Percentiles rank a stretch among this genome's conserved stretches.
phyloP scores from a whole-genome alignment of 2,113 vertebrate species.

The Prietella phreatophila region DNA sequence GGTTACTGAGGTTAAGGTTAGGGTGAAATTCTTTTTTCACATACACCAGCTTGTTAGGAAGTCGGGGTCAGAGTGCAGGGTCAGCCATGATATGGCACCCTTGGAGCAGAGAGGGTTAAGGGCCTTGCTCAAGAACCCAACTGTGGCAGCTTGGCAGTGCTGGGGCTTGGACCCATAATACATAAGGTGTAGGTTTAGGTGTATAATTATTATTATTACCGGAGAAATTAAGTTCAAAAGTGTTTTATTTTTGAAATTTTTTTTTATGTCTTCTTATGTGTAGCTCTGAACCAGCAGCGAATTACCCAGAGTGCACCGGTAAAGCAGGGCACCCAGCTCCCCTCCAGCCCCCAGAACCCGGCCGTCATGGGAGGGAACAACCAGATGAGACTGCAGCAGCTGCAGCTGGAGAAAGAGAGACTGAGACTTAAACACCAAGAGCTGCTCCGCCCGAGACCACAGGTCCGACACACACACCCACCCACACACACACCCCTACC shows the following conservation, averaged over 20 bases:
- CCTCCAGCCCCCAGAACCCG: slow-evolving; percentile 80
- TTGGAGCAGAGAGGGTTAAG: too few relatives aligned
- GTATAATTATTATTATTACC: not conserved
- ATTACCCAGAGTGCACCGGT: slow-evolving; percentile 91
- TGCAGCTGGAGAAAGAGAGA: slow-evolving; percentile 94
- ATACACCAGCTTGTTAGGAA: too few relatives aligned
- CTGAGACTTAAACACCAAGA: slow-evolving; percentile 95
- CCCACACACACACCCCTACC: not conserved
- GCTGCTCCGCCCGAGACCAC: slow-evolving; percentile 94
- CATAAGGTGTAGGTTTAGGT: not conserved
- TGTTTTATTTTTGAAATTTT: not conserved
- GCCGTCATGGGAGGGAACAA: slow-evolving; percentile 80
- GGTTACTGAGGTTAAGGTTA: not conserved
- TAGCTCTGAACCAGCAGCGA: slow-evolving; percentile 89
- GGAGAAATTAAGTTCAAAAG: not conserved
- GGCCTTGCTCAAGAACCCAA: too few relatives aligned
- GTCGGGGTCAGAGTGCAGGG: too few relatives aligned
- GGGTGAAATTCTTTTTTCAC: too few relatives aligned
- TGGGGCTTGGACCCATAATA: too few relatives aligned
- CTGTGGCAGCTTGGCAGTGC: too few relatives aligned
- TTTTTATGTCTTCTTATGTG: slow-evolving; percentile 19
- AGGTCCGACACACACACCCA: slow-evolving; percentile 74
- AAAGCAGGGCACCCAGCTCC: slow-evolving; percentile 83
- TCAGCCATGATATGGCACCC: too few relatives aligned
- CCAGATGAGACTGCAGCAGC: slow-evolving; percentile 90